phyloP scores from a whole-genome alignment of 2,888 invertebrate species.

The Eulithis prunata region DNA sequence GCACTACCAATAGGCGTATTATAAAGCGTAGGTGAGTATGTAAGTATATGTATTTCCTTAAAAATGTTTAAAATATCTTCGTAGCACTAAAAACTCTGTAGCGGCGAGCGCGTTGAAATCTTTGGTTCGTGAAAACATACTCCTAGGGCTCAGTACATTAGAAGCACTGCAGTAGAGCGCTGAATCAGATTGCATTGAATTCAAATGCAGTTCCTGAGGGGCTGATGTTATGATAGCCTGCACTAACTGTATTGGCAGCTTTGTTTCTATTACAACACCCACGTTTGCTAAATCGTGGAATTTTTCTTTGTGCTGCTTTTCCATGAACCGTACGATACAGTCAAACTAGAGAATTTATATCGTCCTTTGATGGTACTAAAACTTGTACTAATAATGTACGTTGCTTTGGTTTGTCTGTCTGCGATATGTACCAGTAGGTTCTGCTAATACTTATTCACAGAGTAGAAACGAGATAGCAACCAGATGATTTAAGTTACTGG shows the following conservation, averaged over 20 bases:
- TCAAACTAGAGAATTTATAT: too few relatives aligned
- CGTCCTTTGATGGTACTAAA: too few relatives aligned
- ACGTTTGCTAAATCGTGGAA: conserved; percentile 14
- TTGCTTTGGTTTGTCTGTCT: too few relatives aligned
- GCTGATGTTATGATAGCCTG: conserved; percentile 39
- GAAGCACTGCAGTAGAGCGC: conserved; percentile 13
- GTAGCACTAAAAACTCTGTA: conserved; percentile 17
- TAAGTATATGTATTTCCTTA: too few relatives aligned
- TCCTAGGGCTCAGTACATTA: background rate
- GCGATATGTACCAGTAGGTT: too few relatives aligned
- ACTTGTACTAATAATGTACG: too few relatives aligned
- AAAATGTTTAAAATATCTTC: conserved; percentile 1
- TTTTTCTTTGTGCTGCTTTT: conserved; percentile 14
- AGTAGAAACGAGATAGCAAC: background rate
- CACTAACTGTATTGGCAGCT: conserved; percentile 40
- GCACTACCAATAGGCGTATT: background rate
- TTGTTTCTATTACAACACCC: conserved; percentile 18
- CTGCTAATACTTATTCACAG: too few relatives aligned
- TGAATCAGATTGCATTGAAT: conserved; percentile 45
- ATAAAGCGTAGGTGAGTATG: too few relatives aligned
- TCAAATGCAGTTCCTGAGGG: conserved; percentile 41
- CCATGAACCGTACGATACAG: background rate
- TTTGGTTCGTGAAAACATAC: conserved; percentile 28
- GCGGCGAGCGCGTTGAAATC: conserved; percentile 50
- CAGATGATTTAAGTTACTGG: background rate